Evolutionary conservation across 2,888 invertebrate genomes (phyloP).

Genomic region (Spatulosminthurus flaviceps): DNA sequence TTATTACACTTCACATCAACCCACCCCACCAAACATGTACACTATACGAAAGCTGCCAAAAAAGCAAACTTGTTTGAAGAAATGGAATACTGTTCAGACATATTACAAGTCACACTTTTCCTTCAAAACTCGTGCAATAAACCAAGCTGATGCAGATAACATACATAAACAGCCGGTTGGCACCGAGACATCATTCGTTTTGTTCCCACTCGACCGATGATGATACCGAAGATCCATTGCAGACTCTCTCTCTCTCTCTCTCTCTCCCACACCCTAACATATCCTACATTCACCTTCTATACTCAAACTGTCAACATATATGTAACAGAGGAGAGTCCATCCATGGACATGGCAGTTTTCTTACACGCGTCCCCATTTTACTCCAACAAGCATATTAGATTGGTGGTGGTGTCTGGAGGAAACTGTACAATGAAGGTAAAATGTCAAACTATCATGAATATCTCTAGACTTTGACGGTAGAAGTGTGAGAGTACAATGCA

Average conservation of each 20-base stretch:
- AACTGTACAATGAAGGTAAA: neutral
- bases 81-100: neutral
- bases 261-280: neutral
- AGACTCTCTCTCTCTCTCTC: neutral
- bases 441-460: slow-evolving; percentile 4
- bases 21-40: no score
- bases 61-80: neutral
- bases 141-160: neutral
- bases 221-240: slow-evolving; percentile 12
- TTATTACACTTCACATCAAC: slow-evolving; percentile 4
- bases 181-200: slow-evolving; percentile 3
- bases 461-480: neutral
- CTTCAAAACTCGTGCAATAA: neutral
- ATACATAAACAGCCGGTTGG: neutral
- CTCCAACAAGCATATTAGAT: no score
- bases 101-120: slow-evolving; percentile 12
- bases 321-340: no score
- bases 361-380: neutral
- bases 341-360: neutral
- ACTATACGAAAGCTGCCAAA: neutral
- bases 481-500: slow-evolving; percentile 3
- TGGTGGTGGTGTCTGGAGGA: neutral
- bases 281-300: no score
- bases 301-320: no score
- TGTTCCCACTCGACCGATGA: slow-evolving; percentile 10